A percentile compares a stretch with the other conserved stretches of the same genome.
These are phyloP conservation scores for Pollachius pollachius DNA, from an alignment of 2,113 vertebrate genomes.

Conservation along the genomic window DNA sequence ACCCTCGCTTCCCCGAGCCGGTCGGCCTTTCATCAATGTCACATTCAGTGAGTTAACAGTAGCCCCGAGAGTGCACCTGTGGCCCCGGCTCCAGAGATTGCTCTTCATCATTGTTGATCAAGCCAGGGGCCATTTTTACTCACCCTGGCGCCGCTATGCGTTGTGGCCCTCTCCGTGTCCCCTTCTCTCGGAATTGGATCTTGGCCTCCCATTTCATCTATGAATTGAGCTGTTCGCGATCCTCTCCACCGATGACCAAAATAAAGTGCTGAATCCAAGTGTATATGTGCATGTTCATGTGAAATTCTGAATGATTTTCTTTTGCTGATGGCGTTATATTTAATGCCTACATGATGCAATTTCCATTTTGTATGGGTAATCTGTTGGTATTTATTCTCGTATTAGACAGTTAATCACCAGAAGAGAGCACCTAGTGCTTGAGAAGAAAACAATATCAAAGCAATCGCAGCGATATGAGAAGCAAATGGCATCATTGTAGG, in stretches of 20 bases:
- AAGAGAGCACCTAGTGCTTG: no score
- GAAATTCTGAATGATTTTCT: no score
- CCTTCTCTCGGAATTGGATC: not conserved
- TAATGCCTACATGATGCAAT: no score
- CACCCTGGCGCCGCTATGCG: not conserved
- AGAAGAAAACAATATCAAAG: no score
- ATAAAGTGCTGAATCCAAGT: not conserved
- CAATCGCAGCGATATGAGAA: no score
- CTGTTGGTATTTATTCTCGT: no score
- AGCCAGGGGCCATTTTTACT: not conserved
- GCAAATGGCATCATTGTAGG: no score
- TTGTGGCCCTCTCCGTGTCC: not conserved
- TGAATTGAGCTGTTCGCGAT: not conserved
- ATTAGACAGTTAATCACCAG: no score
- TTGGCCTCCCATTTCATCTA: not conserved
- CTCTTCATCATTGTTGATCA: slow-evolving; percentile 1
- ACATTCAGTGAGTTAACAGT: not conserved
- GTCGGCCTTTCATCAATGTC: not conserved
- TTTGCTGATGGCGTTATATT: no score
- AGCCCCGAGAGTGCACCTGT: not conserved
- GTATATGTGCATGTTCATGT: no score
- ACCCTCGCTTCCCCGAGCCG: not conserved
- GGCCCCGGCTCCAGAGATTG: not conserved
- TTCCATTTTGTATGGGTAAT: no score
- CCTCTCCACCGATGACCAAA: not conserved